Conservation (phyloP, 2,113 vertebrate species). For the Lutjanus erythropterus region DNA sequence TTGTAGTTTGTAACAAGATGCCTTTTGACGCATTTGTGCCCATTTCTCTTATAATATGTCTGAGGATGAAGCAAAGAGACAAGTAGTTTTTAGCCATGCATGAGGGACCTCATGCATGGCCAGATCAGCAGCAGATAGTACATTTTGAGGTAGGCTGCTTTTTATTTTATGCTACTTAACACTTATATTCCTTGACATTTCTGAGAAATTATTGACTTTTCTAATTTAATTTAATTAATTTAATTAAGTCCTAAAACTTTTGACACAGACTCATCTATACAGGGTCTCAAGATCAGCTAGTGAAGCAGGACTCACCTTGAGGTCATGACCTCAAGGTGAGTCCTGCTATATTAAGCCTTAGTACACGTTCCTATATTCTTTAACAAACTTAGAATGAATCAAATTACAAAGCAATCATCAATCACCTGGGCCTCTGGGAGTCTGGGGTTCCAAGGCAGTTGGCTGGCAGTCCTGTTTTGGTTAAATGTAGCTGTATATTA, state of each 20-base stretch:
- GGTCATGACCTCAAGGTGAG: background rate
- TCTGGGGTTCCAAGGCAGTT: background rate
- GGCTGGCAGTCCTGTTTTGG: background rate
- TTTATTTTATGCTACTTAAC: background rate
- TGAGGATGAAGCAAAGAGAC: no score
- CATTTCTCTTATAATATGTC: no score
- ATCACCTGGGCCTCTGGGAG: background rate
- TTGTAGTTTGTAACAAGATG: no score
- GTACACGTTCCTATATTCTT: background rate
- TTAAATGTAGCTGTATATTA: background rate
- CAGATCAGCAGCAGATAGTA: background rate
- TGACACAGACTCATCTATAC: background rate
- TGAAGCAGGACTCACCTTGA: background rate
- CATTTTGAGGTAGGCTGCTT: background rate
- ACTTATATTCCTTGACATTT: background rate
- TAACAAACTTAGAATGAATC: background rate
- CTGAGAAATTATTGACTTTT: no score
- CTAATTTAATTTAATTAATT: no score
- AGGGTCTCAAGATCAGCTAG: background rate
- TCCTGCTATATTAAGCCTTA: background rate
- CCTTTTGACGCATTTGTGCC: no score
- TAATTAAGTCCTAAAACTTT: background rate
- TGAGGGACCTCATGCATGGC: background rate
- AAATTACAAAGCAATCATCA: background rate
- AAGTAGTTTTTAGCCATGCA: no score